Conservation (phyloP, 2,113 vertebrate genomes). For the Calidris pygmaea region DNA sequence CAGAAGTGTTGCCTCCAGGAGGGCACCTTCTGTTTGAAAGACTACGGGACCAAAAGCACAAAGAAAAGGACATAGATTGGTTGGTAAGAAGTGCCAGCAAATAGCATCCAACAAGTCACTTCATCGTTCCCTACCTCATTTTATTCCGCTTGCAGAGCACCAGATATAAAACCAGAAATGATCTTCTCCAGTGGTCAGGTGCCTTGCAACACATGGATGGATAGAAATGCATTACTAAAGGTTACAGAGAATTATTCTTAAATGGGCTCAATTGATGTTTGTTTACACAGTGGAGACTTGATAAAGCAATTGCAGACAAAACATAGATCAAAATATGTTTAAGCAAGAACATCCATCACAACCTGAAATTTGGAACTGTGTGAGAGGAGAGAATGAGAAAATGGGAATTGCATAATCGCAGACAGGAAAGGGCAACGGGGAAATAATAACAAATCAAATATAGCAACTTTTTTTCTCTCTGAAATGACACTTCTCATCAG, state of each 20-base stretch:
- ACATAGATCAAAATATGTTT: not conserved
- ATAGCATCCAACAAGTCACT: not conserved
- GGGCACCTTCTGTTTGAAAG: slow-evolving; percentile 18
- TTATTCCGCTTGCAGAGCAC: not conserved
- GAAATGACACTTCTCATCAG: not conserved
- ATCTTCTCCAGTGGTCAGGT: not conserved
- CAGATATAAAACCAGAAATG: not conserved
- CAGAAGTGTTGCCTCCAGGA: not conserved
- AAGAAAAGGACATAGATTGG: not conserved
- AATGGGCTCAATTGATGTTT: not conserved
- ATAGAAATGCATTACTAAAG: not conserved
- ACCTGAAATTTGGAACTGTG: not conserved
- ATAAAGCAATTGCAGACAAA: not conserved
- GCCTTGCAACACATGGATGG: not conserved
- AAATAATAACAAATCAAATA: slow-evolving; percentile 46
- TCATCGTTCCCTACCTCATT: not conserved
- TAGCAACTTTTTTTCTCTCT: not conserved
- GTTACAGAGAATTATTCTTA: not conserved
- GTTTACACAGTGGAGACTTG: not conserved
- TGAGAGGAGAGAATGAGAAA: not conserved
- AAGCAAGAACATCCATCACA: not conserved
- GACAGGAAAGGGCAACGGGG: not conserved
- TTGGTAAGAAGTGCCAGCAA: not conserved
- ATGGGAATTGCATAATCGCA: not conserved
- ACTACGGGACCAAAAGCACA: not conserved